Conservation (phyloP, 2,113 vertebrate species). For the Solea senegalensis region DNA sequence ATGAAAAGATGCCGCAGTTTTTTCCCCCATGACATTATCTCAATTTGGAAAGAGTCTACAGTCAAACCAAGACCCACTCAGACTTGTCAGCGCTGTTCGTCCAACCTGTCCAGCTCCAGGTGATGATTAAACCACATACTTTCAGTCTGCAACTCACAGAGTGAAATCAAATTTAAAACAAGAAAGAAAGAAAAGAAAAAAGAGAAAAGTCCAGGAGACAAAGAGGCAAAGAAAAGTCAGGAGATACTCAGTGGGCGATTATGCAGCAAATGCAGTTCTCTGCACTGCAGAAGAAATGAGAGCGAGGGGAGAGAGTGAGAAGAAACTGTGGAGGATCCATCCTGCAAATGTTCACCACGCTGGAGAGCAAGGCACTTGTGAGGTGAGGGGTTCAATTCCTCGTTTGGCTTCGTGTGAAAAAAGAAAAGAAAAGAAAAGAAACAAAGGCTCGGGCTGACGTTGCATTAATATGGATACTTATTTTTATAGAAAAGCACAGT, state of each 20-base stretch:
- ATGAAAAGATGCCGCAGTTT: not conserved
- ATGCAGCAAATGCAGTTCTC: constrained; percentile 82
- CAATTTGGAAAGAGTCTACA: not conserved
- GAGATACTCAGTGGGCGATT: constrained; percentile 81
- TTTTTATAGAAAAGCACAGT: no score
- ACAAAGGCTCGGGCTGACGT: no score
- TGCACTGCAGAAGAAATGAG: constrained; percentile 66
- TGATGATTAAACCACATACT: constrained; percentile 30
- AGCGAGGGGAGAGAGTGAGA: constrained; percentile 35
- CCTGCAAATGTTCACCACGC: constrained; percentile 37
- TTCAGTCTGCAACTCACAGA: constrained; percentile 27
- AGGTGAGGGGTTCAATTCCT: constrained; percentile 39
- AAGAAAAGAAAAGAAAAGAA: no score
- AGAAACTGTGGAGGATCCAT: constrained; percentile 53
- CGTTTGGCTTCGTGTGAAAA: not conserved
- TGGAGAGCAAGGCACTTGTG: constrained; percentile 9
- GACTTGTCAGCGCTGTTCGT: constrained; percentile 18
- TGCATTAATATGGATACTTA: no score
- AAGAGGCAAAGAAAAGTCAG: constrained; percentile 55
- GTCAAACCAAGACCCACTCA: constrained; percentile 19
- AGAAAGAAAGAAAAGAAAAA: not conserved
- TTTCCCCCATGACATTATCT: constrained; percentile 19
- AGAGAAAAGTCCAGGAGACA: constrained; percentile 1
- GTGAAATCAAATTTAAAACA: constrained; percentile 51
- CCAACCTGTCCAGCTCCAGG: constrained; percentile 21